Percentiles rank a stretch among this genome's conserved stretches.
Evolutionary conservation across 2,113 vertebrate genomes (phyloP).

Genomic region (Pachyramphus minor): DNA sequence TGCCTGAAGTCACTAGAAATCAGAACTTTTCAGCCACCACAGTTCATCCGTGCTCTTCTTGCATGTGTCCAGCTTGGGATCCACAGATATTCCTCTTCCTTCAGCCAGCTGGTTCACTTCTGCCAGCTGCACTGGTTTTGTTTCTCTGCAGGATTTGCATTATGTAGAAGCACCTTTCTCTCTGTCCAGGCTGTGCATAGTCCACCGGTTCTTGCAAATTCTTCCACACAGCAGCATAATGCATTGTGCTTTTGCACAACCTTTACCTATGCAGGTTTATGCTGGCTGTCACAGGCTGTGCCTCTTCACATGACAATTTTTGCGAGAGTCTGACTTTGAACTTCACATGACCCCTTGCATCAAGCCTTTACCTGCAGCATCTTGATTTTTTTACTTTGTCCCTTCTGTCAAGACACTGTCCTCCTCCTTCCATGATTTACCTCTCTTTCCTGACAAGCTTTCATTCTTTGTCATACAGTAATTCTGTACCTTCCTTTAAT

Average conservation of each 20-base stretch:
- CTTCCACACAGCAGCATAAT: neutral
- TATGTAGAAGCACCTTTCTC: neutral
- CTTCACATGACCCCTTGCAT: neutral
- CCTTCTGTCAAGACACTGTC: constrained; percentile 32
- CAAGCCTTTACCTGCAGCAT: constrained; percentile 9
- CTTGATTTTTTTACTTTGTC: constrained; percentile 46
- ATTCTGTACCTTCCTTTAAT: neutral
- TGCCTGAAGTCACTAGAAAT: neutral
- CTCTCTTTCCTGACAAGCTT: neutral
- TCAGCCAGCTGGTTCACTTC: neutral
- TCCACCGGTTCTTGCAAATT: neutral
- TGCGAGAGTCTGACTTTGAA: constrained; percentile 23
- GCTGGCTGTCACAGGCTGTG: neutral
- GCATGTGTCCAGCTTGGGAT: neutral
- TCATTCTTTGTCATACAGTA: neutral
- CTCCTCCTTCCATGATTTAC: constrained; percentile 33
- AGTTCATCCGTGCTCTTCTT: neutral
- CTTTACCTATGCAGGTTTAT: neutral
- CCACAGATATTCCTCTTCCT: neutral
- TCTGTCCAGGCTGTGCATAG: neutral
- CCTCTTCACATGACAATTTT: neutral
- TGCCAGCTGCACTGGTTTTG: neutral
- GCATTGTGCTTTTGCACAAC: neutral
- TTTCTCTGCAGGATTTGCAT: neutral
- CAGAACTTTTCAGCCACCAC: neutral